Base-by-base conservation (phyloP, 2,888 invertebrate genomes). In the Apomyelois bistriatella region DNA sequence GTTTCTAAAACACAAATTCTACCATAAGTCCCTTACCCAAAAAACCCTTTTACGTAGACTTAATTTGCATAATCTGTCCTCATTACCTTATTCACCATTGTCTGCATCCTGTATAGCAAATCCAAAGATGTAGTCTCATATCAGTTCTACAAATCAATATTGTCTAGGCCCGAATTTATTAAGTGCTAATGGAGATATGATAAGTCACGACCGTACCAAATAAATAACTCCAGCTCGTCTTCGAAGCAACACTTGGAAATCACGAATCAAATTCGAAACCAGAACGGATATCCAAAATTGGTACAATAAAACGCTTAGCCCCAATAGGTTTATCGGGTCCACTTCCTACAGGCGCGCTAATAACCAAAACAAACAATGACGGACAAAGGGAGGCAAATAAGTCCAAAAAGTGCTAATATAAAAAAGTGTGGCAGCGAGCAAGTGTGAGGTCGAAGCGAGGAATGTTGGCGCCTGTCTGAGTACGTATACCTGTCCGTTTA, bases 401-500 rank as follows among this genome's bases (percentile, higher is more conserved):
- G 82, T 75, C 82, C 81, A 85, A 88, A 88, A 88, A 89, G 86
- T 81, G 82, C 82, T 80, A 82, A 85, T 83, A 87, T 80, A 88
- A 88, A 89, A 89, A 87, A 88, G 81, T 82, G 85, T 84, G 73
- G 76, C 80, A 72, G 73, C 83, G 80, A 86, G 83, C 80, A 85
- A 88, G 89, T 90, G 90, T 90, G 90, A 89, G 89, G 90, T 89
- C 90, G 90, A 74, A 77, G 65, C 85, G 84, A 87, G 85, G 90
- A 90, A 90, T 90, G 90, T 89, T 90, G 90, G 90, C 90, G 90
- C 90, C 90, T 82, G 88, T 87, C 89, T 88, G 89, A 89, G 89
- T 89, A 88, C 86, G 83, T 86, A 87, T 90, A 89, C 89, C 89
- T 89, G 90, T 90, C 83, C 84, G 82, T 88, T 89, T 90, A 89